Evolutionary conservation across 2,113 vertebrate species (phyloP).

Genomic region (Trichechus manatus): DNA sequence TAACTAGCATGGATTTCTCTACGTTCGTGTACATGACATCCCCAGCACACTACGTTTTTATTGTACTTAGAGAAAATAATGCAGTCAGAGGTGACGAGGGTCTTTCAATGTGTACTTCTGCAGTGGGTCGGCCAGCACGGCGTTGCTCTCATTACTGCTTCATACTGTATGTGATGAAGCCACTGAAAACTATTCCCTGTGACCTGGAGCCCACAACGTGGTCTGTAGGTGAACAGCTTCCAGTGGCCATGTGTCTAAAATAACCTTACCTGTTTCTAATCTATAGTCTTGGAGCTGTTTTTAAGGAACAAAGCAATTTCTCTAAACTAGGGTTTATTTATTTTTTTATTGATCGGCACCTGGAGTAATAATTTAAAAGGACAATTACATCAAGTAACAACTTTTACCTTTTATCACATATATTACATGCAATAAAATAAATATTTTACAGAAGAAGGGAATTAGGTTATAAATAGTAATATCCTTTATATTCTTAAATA

Average conservation of each 20-base stretch:
- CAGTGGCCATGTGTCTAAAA: slow-evolving; percentile 78
- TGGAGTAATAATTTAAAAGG: slow-evolving; percentile 65
- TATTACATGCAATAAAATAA: slow-evolving; percentile 26
- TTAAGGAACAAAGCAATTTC: slow-evolving; percentile 3
- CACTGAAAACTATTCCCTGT: not conserved
- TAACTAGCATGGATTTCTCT: slow-evolving; percentile 69
- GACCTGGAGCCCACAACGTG: slow-evolving; percentile 86
- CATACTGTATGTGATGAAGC: slow-evolving; percentile 58
- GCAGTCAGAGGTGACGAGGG: slow-evolving; percentile 88
- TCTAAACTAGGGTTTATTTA: slow-evolving; percentile 55
- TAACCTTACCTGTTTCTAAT: slow-evolving; percentile 65
- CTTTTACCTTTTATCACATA: not conserved
- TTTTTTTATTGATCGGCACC: slow-evolving; percentile 53
- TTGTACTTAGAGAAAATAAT: slow-evolving; percentile 79
- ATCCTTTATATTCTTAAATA: not conserved
- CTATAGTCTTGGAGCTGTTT: slow-evolving; percentile 65
- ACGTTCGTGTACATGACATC: slow-evolving; percentile 73
- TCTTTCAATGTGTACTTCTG: slow-evolving; percentile 88
- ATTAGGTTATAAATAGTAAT: not conserved
- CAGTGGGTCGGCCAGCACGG: slow-evolving; percentile 81
- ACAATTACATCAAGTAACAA: slow-evolving; percentile 48
- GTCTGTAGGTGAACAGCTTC: slow-evolving; percentile 83
- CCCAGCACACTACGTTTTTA: slow-evolving; percentile 68
- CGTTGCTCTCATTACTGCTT: slow-evolving; percentile 80
- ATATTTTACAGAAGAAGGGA: not conserved